Base-by-base conservation (phyloP, 2,888 invertebrate genomes). In the Bellardia bayeri region DNA sequence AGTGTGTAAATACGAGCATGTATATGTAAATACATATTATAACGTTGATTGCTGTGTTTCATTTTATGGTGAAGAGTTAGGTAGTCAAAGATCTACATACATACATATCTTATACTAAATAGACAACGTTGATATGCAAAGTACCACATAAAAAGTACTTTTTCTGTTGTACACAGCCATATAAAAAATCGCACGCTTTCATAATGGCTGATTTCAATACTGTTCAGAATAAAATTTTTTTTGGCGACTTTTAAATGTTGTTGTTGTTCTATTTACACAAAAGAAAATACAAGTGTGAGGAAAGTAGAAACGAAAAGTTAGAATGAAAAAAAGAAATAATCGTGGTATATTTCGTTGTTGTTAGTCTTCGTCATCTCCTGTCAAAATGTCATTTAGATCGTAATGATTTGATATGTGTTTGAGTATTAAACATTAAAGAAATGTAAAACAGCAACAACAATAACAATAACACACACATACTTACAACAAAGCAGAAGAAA, bases 351-450 rank as follows among this genome's bases (percentile, higher is more conserved):
- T 71, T 84, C 78, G 82, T 76, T 58, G 80, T 78, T 86, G 81
- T 84, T 82, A 86, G 85, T 69, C 74, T 76, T 85, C 89, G 90
- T 87, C 90, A 90, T 90, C 92, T 91, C 91, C 93, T 93, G 93
- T 92, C 93, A 92, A 92, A 92, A 91, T 92, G 92, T 92, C 93
- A 93, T 93, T 93, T 93, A 93, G 93, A 93, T 93, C 93, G 91
- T 93, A 93, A 93, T 93, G 93, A 92, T 93, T 92, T 93, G 93
- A 93, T 93, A 93, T 89, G 91, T 88, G 87, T 89, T 87, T 90
- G 90, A 91, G 90, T 91, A 92, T 90, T 66, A 91, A 89, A 84
- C 89, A 88, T 85, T 88, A 88, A 74, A 87, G 86, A 87, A 88
- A 88, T 72, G 76, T 74, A 83, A 81, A 85, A 68, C 71, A 87